Evolutionary conservation across 2,888 invertebrate genomes (phyloP), one percentile per base, ranked within the genome.

Genomic region (Hesperia comma): DNA sequence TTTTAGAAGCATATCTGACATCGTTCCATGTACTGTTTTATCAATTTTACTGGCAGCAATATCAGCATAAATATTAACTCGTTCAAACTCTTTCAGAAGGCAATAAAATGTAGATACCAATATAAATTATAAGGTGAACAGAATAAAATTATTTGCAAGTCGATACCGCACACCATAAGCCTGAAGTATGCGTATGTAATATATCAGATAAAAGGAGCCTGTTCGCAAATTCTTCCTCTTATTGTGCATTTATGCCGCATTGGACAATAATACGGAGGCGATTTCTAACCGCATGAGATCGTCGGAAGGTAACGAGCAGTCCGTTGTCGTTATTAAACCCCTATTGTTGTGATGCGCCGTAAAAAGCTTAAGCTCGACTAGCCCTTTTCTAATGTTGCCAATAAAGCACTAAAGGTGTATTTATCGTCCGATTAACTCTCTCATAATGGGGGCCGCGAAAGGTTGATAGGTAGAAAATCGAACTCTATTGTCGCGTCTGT

Each of bases 281-380:
- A 85, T 85, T 86, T 81, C 83, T 81, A 75, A 79, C 80, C 80
- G 84, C 84, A 86, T 80, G 81, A 81, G 77, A 83, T 81, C 77
- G 78, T 80, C 74, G 77, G 77, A 80, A 81, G 79, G 83, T 87
- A 89, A 88, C 85, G 86, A 87, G 84, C 83, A 71, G 78, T 78
- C 78, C 73, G 78, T 77, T 84, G 83, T 86, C 80, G 83, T 85
- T 87, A 87, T 86, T 86, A 83, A 86, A 82, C 80, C 79, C 84
- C 60, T 82, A 87, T 88, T 88, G 87, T 88, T 88, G 83, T 82
- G 82, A 86, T 83, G 82, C 77, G 75, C 84, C 80, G 79, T 88
- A 87, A 87, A 85, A 85, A 85, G 84, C 78, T 82, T 75, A 74
- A 80, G 77, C 76, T 75, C 78, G 77, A 70, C 76, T 79, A 78